Evolutionary conservation across 2,113 vertebrate genomes (phyloP), one percentile per base, ranked within the genome.

Genomic region (Callocephalon fimbriatum): DNA sequence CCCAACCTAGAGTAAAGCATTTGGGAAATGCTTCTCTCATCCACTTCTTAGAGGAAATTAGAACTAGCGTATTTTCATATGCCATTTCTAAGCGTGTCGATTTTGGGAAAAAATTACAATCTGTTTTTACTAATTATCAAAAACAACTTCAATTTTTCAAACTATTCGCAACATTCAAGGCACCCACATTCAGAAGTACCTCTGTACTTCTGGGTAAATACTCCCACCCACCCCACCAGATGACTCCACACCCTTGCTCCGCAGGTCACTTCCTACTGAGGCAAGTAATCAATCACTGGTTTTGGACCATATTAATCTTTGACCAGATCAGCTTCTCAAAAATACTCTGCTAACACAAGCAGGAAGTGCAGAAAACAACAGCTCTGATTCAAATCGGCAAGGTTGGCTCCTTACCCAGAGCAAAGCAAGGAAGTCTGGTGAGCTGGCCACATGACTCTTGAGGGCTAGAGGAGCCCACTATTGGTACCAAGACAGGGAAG

Each of bases 21-120:
- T 93, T 85, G 74, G 85, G 81, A 93, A 94, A 95, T 76, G 25
- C 22, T 78, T 27, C 63, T 86, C 32, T 94, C 75, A 82, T 90
- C 76, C 44, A 77, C 83, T 88, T 86, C 82, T 86, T 66, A 58
- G 48, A 94, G 70, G 81, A 96, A 90, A 93, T 90, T 86, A 92
- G 53, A 91, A 44, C 50, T 44, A 86, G 17, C 22, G 23, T 85
- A 81, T 95, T 94, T 95, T 95, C 73, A 85, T 68, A 86, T 6
- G 62, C 58, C 53, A 79, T 86, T 88, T 92, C 53, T 92, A 21
- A 94, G 40, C 31, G 25, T 63, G 48, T 85, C 3, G 0, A 31
- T 94, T 68, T 90, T 5, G 20, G 70, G 61, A 3, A 0, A 59
- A 84, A 96, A 73, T 4, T 5, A 40, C 72, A 40, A 72, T 59